A percentile compares a stretch with the other conserved stretches of the same genome.
Evolutionary conservation across 2,797 vertebrate genomes (phyloP).

Genomic region (Acanthornis magna): DNA sequence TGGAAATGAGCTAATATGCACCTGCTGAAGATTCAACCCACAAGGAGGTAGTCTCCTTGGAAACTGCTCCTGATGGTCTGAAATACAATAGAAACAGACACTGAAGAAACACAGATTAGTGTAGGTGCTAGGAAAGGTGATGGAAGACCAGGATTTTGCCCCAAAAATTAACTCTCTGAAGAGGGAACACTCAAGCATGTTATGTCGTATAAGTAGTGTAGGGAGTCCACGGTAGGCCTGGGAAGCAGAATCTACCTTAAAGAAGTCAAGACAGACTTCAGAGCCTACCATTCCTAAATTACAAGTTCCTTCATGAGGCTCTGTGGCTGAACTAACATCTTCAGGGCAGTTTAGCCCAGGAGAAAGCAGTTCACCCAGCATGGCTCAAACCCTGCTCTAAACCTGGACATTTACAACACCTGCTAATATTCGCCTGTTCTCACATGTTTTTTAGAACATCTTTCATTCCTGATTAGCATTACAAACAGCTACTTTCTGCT

Average conservation of each 20-base stretch:
- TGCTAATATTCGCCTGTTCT: constrained; percentile 32
- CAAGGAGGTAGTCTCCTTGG: constrained; percentile 44
- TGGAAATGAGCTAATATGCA: constrained; percentile 44
- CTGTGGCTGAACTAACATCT: not conserved
- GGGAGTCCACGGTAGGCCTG: not conserved
- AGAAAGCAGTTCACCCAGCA: not conserved
- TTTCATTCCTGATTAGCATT: constrained; percentile 52
- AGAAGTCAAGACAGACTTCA: not conserved
- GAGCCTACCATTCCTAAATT: not conserved
- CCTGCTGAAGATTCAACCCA: constrained; percentile 35
- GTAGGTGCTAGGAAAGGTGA: not conserved
- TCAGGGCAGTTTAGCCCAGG: not conserved
- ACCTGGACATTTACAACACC: constrained; percentile 36
- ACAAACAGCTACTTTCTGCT: constrained; percentile 41
- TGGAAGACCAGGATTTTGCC: constrained; percentile 3
- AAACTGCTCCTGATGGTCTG: constrained; percentile 31
- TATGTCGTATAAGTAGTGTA: not conserved
- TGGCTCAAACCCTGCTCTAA: not conserved
- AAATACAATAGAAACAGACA: constrained; percentile 1
- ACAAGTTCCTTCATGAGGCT: not conserved
- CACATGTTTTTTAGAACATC: constrained; percentile 24
- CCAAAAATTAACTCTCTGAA: not conserved
- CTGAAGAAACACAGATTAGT: not conserved
- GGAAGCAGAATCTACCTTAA: not conserved
- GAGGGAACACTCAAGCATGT: not conserved